Base-by-base conservation (phyloP, 35 echinoderm and acorn worm genomes). In the Chiridota heheva region DNA sequence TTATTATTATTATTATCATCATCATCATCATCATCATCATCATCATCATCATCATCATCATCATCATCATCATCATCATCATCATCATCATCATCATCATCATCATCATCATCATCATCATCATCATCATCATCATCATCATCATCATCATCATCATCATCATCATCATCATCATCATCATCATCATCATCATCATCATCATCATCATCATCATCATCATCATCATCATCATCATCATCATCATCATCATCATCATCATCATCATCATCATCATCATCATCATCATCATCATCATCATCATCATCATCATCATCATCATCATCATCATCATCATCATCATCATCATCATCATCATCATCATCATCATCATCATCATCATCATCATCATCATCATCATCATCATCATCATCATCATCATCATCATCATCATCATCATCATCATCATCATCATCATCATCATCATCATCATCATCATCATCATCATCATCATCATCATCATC, bases 41-140 rank as follows among this genome's bases (percentile, higher is more conserved):
- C 64, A 65, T 2, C 61, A 65, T 65, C 61, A 65, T 65, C 61
- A 65, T 65, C 61, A 65, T 65, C 61, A 65, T 65, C 61, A 65
- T 36, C 64, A 68, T 65, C 61, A 2, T 65, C 0, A 65, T 65
- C 61, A 65, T 65, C 61, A 65, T 65, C 61, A 2, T 65, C 61
- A 65, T 65, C 2, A 1, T 67, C 63, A 67, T 67, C n/a, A 67
- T 68, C 64, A 28, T 37, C 64, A 36, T 5, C 64, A 7, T 68
- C 64, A 28, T 68, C 64, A 28, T 68, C 64, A 28, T 68, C 64
- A 28, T 68, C 64, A 28, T 68, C 64, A 28, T 68, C 64, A 28
- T 68, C 64, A 28, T 68, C 64, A 28, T 68, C 64, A 28, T 68
- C 64, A 28, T 68, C 64, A 28, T 68, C 64, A 28, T 68, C 64